Evolutionary conservation across 35 echinoderm and acorn worm species (phyloP).

Genomic region (Apostichopus californicus): DNA sequence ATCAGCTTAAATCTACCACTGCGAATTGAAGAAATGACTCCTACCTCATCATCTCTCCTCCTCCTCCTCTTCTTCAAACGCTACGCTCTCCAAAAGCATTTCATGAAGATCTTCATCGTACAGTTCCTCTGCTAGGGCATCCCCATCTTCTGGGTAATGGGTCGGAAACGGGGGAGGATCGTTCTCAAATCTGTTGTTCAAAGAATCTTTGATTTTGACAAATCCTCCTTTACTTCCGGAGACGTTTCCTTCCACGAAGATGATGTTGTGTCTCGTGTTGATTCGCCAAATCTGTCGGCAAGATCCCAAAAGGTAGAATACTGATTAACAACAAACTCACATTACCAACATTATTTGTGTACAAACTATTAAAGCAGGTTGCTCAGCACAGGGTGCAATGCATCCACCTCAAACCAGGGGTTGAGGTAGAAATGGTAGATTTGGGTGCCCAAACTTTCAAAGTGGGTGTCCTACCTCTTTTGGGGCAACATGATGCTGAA

Average conservation of each 20-base stretch:
- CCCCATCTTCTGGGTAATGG: slow-evolving; percentile 69
- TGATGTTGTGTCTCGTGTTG: slow-evolving; percentile 91
- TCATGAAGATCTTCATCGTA: slow-evolving; percentile 59
- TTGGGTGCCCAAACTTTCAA: no score
- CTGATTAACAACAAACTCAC: no score
- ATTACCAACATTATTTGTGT: no score
- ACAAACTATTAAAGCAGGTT: no score
- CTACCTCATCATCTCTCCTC: neutral
- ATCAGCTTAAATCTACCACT: no score
- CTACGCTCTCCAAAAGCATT: slow-evolving; percentile 64
- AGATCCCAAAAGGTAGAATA: neutral
- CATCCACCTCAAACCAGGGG: no score
- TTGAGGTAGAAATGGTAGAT: no score
- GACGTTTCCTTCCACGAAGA: slow-evolving; percentile 74
- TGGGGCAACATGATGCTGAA: no score
- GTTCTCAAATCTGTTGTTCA: neutral
- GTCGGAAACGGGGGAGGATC: slow-evolving; percentile 79
- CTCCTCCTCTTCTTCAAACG: slow-evolving; percentile 61
- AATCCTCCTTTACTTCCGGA: slow-evolving; percentile 66
- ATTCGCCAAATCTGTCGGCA: slow-evolving; percentile 72
- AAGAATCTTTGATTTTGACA: slow-evolving; percentile 79
- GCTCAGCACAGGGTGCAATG: no score
- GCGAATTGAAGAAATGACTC: no score
- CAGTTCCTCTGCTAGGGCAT: slow-evolving; percentile 70
- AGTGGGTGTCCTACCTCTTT: no score